Evolutionary conservation across 2,888 invertebrate species (phyloP).

Genomic region (Heliconius erato): DNA sequence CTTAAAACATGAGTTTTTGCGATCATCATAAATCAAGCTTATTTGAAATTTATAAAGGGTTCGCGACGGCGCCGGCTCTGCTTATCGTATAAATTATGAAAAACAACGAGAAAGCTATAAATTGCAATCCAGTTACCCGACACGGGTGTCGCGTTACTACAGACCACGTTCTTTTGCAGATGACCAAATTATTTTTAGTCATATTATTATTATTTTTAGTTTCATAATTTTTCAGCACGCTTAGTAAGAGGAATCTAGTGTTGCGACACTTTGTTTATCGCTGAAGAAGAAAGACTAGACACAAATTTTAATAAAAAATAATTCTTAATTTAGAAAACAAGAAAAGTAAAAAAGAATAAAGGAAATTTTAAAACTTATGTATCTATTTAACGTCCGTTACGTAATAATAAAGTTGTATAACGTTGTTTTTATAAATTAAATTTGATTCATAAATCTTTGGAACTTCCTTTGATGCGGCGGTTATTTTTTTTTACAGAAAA

Average conservation of each 20-base stretch:
- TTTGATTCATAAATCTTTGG: too few relatives aligned
- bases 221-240: not conserved
- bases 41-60: constrained; percentile 73
- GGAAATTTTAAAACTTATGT: too few relatives aligned
- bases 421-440: too few relatives aligned
- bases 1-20: constrained; percentile 64
- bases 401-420: too few relatives aligned
- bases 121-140: constrained; percentile 70
- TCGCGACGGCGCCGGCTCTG: constrained; percentile 60
- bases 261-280: not conserved
- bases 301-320: not conserved
- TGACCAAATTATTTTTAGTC: constrained; percentile 22
- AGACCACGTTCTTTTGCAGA: constrained; percentile 39
- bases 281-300: not conserved
- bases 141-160: constrained; percentile 45
- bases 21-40: constrained; percentile 69
- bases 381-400: too few relatives aligned
- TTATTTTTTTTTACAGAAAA: too few relatives aligned
- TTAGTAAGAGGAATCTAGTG: not conserved
- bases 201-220: not conserved
- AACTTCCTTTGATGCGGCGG: too few relatives aligned
- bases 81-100: constrained; percentile 79
- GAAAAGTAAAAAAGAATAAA: too few relatives aligned
- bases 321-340: too few relatives aligned
- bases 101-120: constrained; percentile 76